Evolutionary conservation across 2,113 vertebrate genomes (phyloP), one percentile per base, ranked within the genome.

Genomic region (Gambusia holbrooki): DNA sequence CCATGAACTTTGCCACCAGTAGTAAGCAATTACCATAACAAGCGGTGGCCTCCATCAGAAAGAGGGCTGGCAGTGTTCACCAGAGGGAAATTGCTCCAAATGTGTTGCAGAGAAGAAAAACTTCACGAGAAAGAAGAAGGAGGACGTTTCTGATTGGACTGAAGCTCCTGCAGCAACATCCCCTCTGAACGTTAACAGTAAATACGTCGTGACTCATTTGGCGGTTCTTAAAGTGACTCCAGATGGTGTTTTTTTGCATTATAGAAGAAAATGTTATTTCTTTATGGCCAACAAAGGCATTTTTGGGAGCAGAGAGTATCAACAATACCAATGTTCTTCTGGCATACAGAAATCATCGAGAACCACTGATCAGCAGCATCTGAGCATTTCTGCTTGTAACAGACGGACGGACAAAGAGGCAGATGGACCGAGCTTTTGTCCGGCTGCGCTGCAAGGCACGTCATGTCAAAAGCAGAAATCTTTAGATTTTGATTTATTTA

Each of bases 1-100:
- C 71, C 40, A 48, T 75, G 84, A 84, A 81, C 87, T 87, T 75
- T 88, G 84, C 68, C 80, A 78, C 71, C 2, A 25, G 42, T 84
- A 74, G 32, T 28, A 63, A 62, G 68, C 65, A 80, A 81, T 77
- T 80, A 82, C 74, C 71, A 84, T 74, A 83, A 87, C 73, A 82
- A 80, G 80, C 72, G 78, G 29, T 73, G 77, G 72, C 72, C 84
- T 79, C 65, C 54, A 70, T 84, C 69, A 87, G 19, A 77, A 48
- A 32, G 63, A 62, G 28, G 22, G 70, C 11, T 63, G 37, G 13
- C 27, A 42, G 58, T 64, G 42, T 73, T 80, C 80, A 85, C 74
- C 75, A 65, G 58, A 22, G 35, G 82, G 66, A 27, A 60, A 84
- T 67, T 48, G 62, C 65, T 69, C n/a, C 35, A 76, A 32, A 70